Evolutionary conservation across 2,797 vertebrate genomes (phyloP).

Genomic region (Cygnus olor): DNA sequence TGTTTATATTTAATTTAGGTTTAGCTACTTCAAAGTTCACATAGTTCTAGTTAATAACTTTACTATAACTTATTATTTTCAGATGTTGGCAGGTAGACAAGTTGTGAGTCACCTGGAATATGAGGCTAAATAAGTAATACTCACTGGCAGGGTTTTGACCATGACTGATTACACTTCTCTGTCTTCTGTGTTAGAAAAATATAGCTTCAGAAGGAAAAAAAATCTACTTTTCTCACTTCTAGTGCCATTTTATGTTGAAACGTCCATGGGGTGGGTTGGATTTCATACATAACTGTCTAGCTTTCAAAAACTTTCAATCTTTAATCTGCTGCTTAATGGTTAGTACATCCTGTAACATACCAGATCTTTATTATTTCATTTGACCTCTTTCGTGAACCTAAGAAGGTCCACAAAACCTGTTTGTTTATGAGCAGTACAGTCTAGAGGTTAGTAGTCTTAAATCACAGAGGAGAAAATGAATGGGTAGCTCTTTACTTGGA

Average conservation of each 20-base stretch:
- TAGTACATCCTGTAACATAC: conserved; percentile 65
- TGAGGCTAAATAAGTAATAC: conserved; percentile 70
- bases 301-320: conserved; percentile 71
- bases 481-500: conserved; percentile 28
- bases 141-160: conserved; percentile 69
- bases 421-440: conserved; percentile 65
- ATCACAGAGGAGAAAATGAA: conserved; percentile 61
- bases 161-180: conserved; percentile 63
- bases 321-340: conserved; percentile 69
- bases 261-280: conserved; percentile 34
- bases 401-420: conserved; percentile 59
- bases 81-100: conserved; percentile 74
- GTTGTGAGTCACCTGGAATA: conserved; percentile 72
- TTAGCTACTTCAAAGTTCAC: conserved; percentile 72
- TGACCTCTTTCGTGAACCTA: conserved; percentile 69
- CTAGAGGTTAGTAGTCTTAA: conserved; percentile 68
- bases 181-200: conserved; percentile 71
- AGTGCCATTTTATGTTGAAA: conserved; percentile 56
- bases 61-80: conserved; percentile 74
- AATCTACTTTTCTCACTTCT: conserved; percentile 56
- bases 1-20: conserved; percentile 72
- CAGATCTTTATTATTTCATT: conserved; percentile 68
- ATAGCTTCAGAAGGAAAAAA: conserved; percentile 63
- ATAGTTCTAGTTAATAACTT: conserved; percentile 71
- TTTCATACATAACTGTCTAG: conserved; percentile 63